These are phyloP conservation scores for Gymnosoma rotundatum DNA, from an alignment of 2,888 invertebrate genomes.

Conservation along the genomic window DNA sequence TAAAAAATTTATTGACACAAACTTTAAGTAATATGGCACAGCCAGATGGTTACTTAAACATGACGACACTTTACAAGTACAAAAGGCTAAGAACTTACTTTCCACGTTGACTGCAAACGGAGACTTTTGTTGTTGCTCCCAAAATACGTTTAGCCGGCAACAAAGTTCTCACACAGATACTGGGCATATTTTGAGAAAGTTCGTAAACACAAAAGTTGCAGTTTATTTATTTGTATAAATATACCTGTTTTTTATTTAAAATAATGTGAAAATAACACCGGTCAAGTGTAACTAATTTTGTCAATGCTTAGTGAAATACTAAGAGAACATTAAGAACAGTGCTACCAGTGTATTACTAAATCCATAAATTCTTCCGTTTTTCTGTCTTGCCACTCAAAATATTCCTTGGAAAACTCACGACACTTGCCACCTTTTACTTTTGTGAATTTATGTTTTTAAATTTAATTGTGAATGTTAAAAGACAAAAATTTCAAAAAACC, in stretches of 20 bases:
- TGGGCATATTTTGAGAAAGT: constrained; percentile 71
- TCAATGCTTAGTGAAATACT: constrained; percentile 44
- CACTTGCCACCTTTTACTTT: neutral
- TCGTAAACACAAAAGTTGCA: constrained; percentile 1
- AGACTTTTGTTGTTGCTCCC: constrained; percentile 68
- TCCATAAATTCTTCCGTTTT: neutral
- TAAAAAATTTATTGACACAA: too few relatives aligned
- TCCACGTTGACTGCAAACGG: constrained; percentile 68
- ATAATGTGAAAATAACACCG: neutral
- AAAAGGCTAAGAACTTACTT: constrained; percentile 70
- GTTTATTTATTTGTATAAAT: neutral
- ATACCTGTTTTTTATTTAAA: neutral
- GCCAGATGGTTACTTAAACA: too few relatives aligned
- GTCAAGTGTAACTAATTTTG: neutral
- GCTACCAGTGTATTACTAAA: neutral
- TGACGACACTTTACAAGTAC: too few relatives aligned
- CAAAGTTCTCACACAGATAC: constrained; percentile 72
- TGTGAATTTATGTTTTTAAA: neutral
- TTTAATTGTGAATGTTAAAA: too few relatives aligned
- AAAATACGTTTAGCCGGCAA: constrained; percentile 72
- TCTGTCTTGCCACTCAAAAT: neutral
- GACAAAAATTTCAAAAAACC: too few relatives aligned
- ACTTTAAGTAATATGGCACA: too few relatives aligned
- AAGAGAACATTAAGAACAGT: constrained; percentile 7
- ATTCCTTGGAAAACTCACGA: neutral